Conservation (phyloP, 2,888 invertebrate species). For the Cheilosia pagana region DNA sequence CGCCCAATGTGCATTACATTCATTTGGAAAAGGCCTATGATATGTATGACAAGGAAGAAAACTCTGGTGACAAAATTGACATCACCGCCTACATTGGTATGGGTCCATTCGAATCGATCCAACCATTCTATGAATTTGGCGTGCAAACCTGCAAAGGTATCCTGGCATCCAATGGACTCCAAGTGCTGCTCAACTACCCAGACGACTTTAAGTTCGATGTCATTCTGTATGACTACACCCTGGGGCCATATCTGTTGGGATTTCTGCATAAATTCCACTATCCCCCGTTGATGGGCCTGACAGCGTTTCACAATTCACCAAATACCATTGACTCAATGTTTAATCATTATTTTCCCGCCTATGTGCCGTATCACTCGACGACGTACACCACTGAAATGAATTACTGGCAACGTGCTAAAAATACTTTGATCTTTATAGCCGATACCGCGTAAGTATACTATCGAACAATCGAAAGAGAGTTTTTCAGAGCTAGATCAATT, state of each 20-base stretch:
- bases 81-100: constrained; percentile 37
- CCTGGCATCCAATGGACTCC: constrained; percentile 76
- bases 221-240: constrained; percentile 79
- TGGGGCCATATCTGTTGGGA: constrained; percentile 79
- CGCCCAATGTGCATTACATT: constrained; percentile 78
- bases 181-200: constrained; percentile 78
- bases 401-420: constrained; percentile 77
- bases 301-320: constrained; percentile 77
- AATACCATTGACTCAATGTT: constrained; percentile 76
- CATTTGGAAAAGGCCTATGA: constrained; percentile 78
- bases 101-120: constrained; percentile 62
- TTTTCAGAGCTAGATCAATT: neutral
- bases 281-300: constrained; percentile 79
- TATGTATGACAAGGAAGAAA: constrained; percentile 42
- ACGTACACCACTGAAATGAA: constrained; percentile 76
- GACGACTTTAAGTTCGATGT: constrained; percentile 79
- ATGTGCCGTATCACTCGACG: constrained; percentile 76
- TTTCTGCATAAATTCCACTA: constrained; percentile 79
- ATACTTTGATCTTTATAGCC: constrained; percentile 76
- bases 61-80: constrained; percentile 50
- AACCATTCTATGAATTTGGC: constrained; percentile 72
- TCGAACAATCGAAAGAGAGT: neutral
- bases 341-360: constrained; percentile 78
- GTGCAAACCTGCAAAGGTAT: constrained; percentile 68
- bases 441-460: constrained; percentile 75